phyloP scores from a whole-genome alignment of 2,113 vertebrate species.

The Silurus asotus region DNA sequence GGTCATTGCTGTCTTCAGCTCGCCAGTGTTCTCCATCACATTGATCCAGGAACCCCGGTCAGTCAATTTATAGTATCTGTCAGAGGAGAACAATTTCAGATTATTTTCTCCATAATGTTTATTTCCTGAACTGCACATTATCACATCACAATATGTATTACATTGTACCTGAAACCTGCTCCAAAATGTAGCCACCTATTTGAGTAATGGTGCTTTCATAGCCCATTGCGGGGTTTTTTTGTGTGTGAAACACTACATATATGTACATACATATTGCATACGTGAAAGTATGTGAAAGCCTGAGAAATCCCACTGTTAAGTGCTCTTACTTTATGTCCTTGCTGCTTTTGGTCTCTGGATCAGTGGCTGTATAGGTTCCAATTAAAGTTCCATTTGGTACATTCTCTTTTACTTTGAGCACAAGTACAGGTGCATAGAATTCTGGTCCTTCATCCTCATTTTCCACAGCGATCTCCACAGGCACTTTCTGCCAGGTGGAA shows the following conservation, averaged over 20 bases:
- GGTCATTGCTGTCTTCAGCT: conserved; percentile 70
- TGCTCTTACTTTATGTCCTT: conserved; percentile 75
- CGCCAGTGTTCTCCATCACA: conserved; percentile 71
- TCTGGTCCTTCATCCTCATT: conserved; percentile 81
- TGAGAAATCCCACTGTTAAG: neutral
- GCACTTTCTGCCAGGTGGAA: conserved; percentile 64
- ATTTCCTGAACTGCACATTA: neutral
- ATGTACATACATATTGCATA: neutral
- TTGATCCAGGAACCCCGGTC: conserved; percentile 77
- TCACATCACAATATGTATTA: neutral
- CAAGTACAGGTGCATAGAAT: conserved; percentile 67
- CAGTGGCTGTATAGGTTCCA: conserved; percentile 70
- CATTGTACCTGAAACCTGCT: neutral
- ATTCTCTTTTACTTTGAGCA: conserved; percentile 75
- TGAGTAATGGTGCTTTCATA: neutral
- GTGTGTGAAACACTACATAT: neutral
- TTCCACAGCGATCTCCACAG: conserved; percentile 72
- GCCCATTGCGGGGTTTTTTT: no score
- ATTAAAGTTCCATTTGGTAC: conserved; percentile 65
- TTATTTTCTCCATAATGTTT: neutral
- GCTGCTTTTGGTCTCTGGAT: conserved; percentile 75
- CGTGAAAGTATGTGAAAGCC: neutral
- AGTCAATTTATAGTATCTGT: conserved; percentile 74
- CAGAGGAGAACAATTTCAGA: neutral
- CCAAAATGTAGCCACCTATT: neutral